Evolutionary conservation across 2,888 invertebrate species (phyloP), one percentile per base, ranked within the genome.

Genomic region (Dolomedes plantarius): DNA sequence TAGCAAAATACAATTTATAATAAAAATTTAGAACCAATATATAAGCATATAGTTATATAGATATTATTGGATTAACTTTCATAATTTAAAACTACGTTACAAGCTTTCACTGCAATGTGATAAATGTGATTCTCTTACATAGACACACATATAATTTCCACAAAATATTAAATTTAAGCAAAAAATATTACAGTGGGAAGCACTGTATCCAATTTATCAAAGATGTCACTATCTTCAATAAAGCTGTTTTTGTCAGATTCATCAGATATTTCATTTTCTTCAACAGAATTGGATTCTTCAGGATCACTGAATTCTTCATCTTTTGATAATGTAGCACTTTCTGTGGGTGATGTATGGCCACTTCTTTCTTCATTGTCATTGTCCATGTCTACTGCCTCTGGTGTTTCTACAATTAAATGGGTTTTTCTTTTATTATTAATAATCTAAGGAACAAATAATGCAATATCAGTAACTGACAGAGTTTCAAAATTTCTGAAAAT

Each of bases 161-260:
- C 36, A 7, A 36, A 9, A 5, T 7, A 36, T 36, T 7, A 36
- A 7, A 36, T 36, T 36, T 36, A n/a, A n/a, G n/a, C n/a, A 41
- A 29, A 27, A 71, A 11, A 39, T 16, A 6, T 13, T 31, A 85
- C 77, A 29, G 72, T 73, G 6, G 39, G 1, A 1, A 39, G 77
- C 13, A 85, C 28, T 7, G 73, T 64, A 27, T 85, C 77, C 29
- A 77, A 56, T 68, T 77, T 85, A 19, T 85, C 83, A 41, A 85
- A 85, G 36, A 85, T 72, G 68, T 85, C 77, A 11, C 46, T 77
- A 19, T 83, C 77, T 73, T 78, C 68, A 23, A 83, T 72, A 65
- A 77, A 85, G 36, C 72, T 72, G 36, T 32, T 74, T 73, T 78
- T 78, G 23, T 71, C 71, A 5, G 72, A 46, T 50, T 65, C 83